A percentile compares a stretch with the other conserved stretches of the same genome.
Evolutionary conservation across 2,113 vertebrate species (phyloP).

Genomic region (Lichenostomus cassidix): DNA sequence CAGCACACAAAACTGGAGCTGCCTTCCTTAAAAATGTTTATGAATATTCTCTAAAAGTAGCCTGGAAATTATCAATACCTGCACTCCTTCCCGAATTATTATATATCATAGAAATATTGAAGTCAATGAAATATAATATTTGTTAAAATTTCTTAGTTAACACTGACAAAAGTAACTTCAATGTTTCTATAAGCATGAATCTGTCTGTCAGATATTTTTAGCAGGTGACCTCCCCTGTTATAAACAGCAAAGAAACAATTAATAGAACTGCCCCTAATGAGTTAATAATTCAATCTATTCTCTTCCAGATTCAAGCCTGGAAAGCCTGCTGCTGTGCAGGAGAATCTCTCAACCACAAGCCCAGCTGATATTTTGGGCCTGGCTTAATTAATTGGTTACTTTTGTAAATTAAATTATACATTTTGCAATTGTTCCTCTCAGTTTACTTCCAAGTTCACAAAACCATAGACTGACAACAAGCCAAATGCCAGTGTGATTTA

Average conservation of each 20-base stretch:
- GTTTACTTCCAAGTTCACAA: not conserved
- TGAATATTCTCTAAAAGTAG: not conserved
- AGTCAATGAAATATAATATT: not conserved
- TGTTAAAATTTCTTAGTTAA: not conserved
- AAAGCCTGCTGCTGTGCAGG: not conserved
- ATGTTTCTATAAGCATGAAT: not conserved
- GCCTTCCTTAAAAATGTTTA: not conserved
- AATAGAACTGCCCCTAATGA: not conserved
- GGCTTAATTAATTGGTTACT: not conserved
- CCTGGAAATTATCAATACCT: not conserved
- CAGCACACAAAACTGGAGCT: not conserved
- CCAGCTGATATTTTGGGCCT: not conserved
- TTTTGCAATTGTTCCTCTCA: not conserved
- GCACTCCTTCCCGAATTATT: not conserved
- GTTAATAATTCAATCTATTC: not conserved
- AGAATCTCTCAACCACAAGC: not conserved
- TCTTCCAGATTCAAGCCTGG: not conserved
- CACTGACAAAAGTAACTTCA: not conserved
- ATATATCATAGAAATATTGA: not conserved
- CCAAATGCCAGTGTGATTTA: not conserved
- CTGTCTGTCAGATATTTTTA: not conserved
- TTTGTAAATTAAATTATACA: not conserved
- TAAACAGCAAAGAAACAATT: not conserved
- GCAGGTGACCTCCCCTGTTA: not conserved
- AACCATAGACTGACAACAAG: not conserved